Evolutionary conservation across 2,888 invertebrate species (phyloP).

Genomic region (Heliconius ismenius): DNA sequence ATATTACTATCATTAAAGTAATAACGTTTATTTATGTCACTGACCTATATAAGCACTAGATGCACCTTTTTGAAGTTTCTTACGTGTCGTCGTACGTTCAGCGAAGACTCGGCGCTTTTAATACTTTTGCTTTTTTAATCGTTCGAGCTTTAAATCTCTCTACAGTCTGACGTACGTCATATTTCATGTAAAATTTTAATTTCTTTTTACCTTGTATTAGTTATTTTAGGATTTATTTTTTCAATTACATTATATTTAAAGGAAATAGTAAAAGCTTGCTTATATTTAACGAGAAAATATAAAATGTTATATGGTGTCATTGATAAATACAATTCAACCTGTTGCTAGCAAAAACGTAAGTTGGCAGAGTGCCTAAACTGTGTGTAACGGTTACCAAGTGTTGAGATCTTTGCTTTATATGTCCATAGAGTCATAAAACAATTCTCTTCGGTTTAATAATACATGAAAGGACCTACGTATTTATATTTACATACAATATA

Average conservation of each 20-base stretch:
- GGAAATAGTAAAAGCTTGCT: not conserved
- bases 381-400: conserved; percentile 23
- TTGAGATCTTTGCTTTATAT: conserved; percentile 1
- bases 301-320: conserved; percentile 17
- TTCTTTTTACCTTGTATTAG: not conserved
- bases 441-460: not conserved
- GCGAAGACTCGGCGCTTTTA: conserved; percentile 31
- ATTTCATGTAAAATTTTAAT: not conserved
- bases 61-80: conserved; percentile 38
- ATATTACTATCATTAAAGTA: not conserved
- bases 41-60: conserved; percentile 36
- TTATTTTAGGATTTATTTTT: not conserved
- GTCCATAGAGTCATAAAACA: conserved; percentile 2
- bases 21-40: conserved; percentile 27
- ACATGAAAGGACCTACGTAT: no score
- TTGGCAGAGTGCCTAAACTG: conserved; percentile 39
- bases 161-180: conserved; percentile 2
- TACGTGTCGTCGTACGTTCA: conserved; percentile 32
- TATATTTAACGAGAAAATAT: not conserved
- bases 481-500: not conserved
- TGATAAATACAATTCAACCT: conserved; percentile 36
- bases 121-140: conserved; percentile 22
- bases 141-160: not conserved
- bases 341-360: conserved; percentile 36
- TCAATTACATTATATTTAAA: not conserved